These are phyloP conservation scores for Chauna torquata DNA, from an alignment of 2,113 vertebrate genomes.

Conservation along the genomic window DNA sequence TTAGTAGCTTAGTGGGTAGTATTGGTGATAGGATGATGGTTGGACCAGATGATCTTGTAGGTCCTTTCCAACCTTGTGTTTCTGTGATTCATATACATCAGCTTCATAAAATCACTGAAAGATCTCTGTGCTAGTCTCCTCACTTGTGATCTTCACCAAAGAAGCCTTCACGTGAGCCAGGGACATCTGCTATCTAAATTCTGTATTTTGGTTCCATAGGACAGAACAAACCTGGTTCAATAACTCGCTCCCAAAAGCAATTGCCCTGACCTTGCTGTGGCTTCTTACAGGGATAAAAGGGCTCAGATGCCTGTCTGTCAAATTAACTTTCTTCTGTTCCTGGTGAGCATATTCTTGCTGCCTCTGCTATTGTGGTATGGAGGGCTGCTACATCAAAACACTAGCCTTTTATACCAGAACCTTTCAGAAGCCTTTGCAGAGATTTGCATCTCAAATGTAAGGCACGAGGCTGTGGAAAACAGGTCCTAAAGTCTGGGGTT, in stretches of 20 bases:
- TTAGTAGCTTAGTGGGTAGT: no score
- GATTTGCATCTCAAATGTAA: not conserved
- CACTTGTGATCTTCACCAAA: not conserved
- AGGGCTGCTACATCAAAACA: not conserved
- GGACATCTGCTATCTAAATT: not conserved
- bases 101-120: not conserved
- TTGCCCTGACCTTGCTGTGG: not conserved
- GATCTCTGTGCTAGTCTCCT: not conserved
- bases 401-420: not conserved
- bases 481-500: not conserved
- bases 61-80: no score
- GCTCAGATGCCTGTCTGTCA: not conserved
- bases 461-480: not conserved
- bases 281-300: not conserved
- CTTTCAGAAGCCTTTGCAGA: not conserved
- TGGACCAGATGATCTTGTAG: no score
- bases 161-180: not conserved
- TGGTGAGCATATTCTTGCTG: not conserved
- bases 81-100: fast-evolving
- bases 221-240: not conserved
- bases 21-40: no score
- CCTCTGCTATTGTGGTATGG: not conserved
- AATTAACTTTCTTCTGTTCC: not conserved
- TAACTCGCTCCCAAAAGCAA: not conserved
- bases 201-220: not conserved